phyloP scores from a whole-genome alignment of 2,797 vertebrate species.

The Rhyacichthys aspro region DNA sequence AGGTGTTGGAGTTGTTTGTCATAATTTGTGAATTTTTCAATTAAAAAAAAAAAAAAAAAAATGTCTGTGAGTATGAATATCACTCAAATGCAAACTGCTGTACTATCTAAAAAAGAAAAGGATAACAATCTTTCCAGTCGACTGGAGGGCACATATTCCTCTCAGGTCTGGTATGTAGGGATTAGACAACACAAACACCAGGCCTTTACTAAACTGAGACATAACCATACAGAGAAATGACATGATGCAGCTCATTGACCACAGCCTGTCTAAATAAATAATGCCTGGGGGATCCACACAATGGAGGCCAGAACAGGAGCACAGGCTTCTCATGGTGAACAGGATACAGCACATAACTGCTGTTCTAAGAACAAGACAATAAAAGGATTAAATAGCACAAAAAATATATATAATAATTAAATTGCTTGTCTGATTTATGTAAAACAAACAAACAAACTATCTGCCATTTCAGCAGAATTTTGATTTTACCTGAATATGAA shows the following conservation, averaged over 20 bases:
- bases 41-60: conserved; percentile 54
- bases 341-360: neutral
- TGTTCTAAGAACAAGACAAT: too few species aligned
- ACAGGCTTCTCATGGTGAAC: conserved; percentile 60
- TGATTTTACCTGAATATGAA: too few species aligned
- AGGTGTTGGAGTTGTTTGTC: conserved; percentile 59
- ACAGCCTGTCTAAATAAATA: conserved; percentile 1
- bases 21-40: conserved; percentile 59
- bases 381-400: too few species aligned
- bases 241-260: conserved; percentile 15
- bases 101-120: conserved; percentile 21
- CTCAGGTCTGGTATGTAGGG: conserved; percentile 65
- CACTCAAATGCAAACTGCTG: too few species aligned
- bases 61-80: neutral
- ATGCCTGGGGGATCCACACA: neutral
- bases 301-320: conserved; percentile 40
- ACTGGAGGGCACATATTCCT: conserved; percentile 51
- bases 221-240: conserved; percentile 17
- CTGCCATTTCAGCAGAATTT: too few species aligned
- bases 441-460: too few species aligned
- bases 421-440: too few species aligned
- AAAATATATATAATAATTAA: too few species aligned
- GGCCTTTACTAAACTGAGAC: conserved; percentile 15
- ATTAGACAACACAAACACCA: conserved; percentile 21
- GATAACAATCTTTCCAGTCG: conserved; percentile 67